Evolutionary conservation across 2,888 invertebrate species (phyloP).

Genomic region (Cetonia aurata): DNA sequence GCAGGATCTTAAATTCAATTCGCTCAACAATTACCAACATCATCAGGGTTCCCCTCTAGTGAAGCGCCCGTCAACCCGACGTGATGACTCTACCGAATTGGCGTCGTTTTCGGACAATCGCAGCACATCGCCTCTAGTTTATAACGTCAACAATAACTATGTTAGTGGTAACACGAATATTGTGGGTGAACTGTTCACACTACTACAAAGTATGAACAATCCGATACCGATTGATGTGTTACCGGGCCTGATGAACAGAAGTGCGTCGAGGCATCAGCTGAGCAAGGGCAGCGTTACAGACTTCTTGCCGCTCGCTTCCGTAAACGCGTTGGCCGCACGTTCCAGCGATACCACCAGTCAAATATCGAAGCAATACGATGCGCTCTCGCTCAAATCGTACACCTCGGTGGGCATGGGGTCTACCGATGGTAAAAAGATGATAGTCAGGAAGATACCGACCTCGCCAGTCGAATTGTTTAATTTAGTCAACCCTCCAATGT

Average conservation of each 20-base stretch:
- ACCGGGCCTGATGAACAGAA: slow-evolving; percentile 41
- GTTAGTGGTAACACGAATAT: slow-evolving; percentile 43
- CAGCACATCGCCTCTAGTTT: slow-evolving; percentile 25
- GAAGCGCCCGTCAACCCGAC: slow-evolving; percentile 26
- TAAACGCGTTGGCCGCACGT: slow-evolving; percentile 40
- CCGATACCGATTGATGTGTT: slow-evolving; percentile 40
- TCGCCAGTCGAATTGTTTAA: slow-evolving; percentile 89
- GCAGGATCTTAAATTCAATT: slow-evolving; percentile 50
- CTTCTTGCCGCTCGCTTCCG: slow-evolving; percentile 28
- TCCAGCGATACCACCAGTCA: slow-evolving; percentile 71
- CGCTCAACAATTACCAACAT: slow-evolving; percentile 29
- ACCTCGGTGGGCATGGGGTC: slow-evolving; percentile 91
- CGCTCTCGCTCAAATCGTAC: slow-evolving; percentile 81
- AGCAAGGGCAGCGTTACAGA: slow-evolving; percentile 40
- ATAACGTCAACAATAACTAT: slow-evolving; percentile 39
- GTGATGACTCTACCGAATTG: slow-evolving; percentile 38
- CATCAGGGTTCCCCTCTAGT: slow-evolving; percentile 4
- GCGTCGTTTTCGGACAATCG: slow-evolving; percentile 19
- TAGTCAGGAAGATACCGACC: slow-evolving; percentile 85
- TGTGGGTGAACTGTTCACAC: slow-evolving; percentile 39
- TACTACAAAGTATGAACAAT: slow-evolving; percentile 45
- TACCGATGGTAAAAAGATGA: slow-evolving; percentile 88
- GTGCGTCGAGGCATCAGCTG: slow-evolving; percentile 38
- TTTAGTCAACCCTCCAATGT: slow-evolving; percentile 87
- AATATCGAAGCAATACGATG: slow-evolving; percentile 70